A percentile compares a stretch with the other conserved stretches of the same genome.
These are phyloP conservation scores for Drosophila robusta DNA, from an alignment of 2,888 invertebrate species.

Conservation along the genomic window DNA sequence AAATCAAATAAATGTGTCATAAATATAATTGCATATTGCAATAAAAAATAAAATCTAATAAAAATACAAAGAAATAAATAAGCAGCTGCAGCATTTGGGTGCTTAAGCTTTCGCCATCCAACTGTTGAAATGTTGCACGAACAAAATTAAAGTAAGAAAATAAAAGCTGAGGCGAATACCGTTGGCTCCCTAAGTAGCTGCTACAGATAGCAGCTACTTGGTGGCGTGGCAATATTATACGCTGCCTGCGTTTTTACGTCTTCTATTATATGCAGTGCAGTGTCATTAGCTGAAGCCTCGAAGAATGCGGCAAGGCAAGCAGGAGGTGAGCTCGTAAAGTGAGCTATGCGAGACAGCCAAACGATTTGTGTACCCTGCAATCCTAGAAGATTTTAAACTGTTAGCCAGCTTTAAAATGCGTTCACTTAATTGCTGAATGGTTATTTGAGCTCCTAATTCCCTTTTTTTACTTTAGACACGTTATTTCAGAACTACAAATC, in stretches of 20 bases:
- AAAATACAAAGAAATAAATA: slow-evolving; percentile 17
- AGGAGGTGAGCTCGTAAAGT: slow-evolving; percentile 10
- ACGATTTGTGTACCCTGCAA: slow-evolving; percentile 31
- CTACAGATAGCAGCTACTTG: slow-evolving; percentile 31
- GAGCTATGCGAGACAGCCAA: neutral
- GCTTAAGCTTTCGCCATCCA: slow-evolving; percentile 7
- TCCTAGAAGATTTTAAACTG: neutral
- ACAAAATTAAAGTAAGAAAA: neutral
- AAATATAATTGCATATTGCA: slow-evolving; percentile 72
- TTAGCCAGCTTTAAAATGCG: too few relatives aligned
- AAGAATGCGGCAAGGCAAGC: slow-evolving; percentile 11
- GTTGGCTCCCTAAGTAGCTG: slow-evolving; percentile 20
- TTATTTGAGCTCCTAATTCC: too few relatives aligned
- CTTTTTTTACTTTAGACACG: too few relatives aligned
- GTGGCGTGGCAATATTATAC: slow-evolving; percentile 38
- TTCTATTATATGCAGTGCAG: slow-evolving; percentile 40
- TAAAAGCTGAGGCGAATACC: neutral
- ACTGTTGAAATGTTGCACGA: slow-evolving; percentile 32
- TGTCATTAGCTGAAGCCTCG: slow-evolving; percentile 55
- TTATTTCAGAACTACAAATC: too few relatives aligned
- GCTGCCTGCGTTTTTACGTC: slow-evolving; percentile 44
- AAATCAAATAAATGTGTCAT: slow-evolving; percentile 77
- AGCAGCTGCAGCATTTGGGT: neutral
- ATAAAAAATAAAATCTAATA: slow-evolving; percentile 38
- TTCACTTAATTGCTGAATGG: too few relatives aligned